Conservation (phyloP, 2,888 invertebrate species). For the Trichogramma evanescens region DNA sequence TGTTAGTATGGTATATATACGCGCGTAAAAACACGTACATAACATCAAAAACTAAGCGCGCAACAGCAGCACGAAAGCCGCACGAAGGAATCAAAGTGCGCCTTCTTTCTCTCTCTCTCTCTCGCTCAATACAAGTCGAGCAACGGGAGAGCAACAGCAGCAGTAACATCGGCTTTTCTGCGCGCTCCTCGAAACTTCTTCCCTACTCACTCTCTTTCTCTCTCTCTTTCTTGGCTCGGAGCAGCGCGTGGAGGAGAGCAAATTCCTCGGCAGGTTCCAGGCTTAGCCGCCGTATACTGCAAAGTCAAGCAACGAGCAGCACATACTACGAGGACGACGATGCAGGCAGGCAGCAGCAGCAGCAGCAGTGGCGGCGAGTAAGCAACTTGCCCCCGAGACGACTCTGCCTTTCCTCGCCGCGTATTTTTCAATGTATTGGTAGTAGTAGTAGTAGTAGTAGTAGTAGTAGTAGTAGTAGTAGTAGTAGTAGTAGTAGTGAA, state of each 20-base stretch:
- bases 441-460: no score
- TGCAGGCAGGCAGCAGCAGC: no score
- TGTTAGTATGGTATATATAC: conserved; percentile 25
- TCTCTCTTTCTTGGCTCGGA: conserved; percentile 10
- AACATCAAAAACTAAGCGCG: conserved; percentile 1
- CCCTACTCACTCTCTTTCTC: conserved; percentile 26
- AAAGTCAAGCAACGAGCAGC: conserved; percentile 16
- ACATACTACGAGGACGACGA: background rate
- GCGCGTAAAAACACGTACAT: conserved; percentile 9
- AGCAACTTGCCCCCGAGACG: no score
- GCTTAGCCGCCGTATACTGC: conserved; percentile 9
- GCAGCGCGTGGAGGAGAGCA: conserved; percentile 12
- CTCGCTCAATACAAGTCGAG: no score
- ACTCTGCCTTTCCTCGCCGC: no score
- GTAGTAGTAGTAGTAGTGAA: no score
- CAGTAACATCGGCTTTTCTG: conserved; percentile 37
- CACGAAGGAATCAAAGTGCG: conserved; percentile 25
- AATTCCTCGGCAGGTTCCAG: conserved; percentile 24
- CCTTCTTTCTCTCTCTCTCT: background rate
- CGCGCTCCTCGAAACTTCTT: conserved; percentile 27
- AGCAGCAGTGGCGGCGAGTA: no score
- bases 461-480: no score
- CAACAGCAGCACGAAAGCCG: background rate
- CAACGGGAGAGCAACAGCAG: conserved; percentile 39
- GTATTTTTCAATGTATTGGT: no score